phyloP scores from a whole-genome alignment of 2,113 vertebrate genomes.

The Pelobates fuscus region DNA sequence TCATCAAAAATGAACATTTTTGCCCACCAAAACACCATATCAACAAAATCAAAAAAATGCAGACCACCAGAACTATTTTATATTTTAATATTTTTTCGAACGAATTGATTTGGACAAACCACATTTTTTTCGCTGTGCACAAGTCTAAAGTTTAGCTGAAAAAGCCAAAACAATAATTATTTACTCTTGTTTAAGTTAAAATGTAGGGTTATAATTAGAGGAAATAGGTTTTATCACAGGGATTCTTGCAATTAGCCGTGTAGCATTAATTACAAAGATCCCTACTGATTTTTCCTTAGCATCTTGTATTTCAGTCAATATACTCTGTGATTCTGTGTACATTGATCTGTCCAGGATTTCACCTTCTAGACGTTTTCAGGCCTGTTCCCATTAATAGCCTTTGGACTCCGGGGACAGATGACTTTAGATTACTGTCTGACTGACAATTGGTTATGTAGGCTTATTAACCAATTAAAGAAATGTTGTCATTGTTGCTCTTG shows the following conservation, averaged over 20 bases:
- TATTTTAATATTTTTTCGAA: too few relatives aligned
- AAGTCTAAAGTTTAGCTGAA: too few relatives aligned
- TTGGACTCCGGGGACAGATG: slow-evolving; percentile 23
- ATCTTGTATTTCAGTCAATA: slow-evolving; percentile 38
- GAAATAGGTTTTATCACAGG: slow-evolving; percentile 26
- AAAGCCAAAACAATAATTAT: too few relatives aligned
- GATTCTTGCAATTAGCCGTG: slow-evolving; percentile 23
- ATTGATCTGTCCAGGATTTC: slow-evolving; percentile 33
- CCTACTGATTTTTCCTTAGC: slow-evolving; percentile 25
- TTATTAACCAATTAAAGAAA: slow-evolving; percentile 26
- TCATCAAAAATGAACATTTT: too few relatives aligned
- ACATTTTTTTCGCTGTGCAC: too few relatives aligned
- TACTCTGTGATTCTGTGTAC: slow-evolving; percentile 15
- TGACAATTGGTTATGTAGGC: neutral
- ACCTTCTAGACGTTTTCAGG: slow-evolving; percentile 22
- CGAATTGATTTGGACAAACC: too few relatives aligned
- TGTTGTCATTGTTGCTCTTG: neutral
- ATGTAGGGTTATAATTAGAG: slow-evolving; percentile 27
- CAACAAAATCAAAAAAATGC: too few relatives aligned
- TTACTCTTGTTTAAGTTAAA: slow-evolving; percentile 40
- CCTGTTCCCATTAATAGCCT: slow-evolving; percentile 28
- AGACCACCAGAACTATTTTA: too few relatives aligned
- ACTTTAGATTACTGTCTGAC: slow-evolving; percentile 12
- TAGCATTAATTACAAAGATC: slow-evolving; percentile 34
- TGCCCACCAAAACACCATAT: too few relatives aligned